These are phyloP conservation scores for Minunthozetes semirufus DNA, from an alignment of 2,888 invertebrate genomes.

Conservation along the genomic window DNA sequence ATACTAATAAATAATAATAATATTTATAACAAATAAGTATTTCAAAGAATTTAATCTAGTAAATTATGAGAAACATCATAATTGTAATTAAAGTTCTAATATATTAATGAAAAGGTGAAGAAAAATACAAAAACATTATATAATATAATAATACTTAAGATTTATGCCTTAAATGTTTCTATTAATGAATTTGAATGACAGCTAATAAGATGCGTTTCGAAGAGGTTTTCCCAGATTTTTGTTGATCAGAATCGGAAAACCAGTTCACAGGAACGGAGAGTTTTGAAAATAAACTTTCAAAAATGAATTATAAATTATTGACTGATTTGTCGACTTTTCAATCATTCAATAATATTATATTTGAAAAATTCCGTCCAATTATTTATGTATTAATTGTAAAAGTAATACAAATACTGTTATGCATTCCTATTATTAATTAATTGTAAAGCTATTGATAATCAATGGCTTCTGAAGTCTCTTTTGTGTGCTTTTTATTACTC, in stretches of 20 bases:
- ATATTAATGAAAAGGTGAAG: background rate
- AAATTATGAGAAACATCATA: background rate
- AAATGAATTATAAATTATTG: background rate
- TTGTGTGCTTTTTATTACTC: constrained; percentile 11
- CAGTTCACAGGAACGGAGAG: too few relatives aligned
- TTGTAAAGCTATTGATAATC: background rate
- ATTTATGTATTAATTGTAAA: constrained; percentile 20
- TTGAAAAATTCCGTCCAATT: constrained; percentile 18
- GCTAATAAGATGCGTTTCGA: background rate
- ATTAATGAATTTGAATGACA: background rate
- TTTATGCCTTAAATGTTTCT: constrained; percentile 10
- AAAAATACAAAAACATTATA: background rate
- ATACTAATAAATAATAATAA: too few relatives aligned
- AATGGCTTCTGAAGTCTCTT: background rate
- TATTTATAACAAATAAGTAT: too few relatives aligned
- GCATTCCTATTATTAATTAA: constrained; percentile 30
- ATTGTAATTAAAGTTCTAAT: background rate
- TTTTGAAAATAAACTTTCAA: background rate
- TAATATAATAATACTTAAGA: background rate
- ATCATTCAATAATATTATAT: constrained; percentile 17
- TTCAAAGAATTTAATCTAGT: too few relatives aligned
- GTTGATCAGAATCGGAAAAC: background rate
- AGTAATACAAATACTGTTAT: constrained; percentile 22
- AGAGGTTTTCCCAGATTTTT: background rate
- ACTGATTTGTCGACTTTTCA: background rate